Evolutionary conservation across 1,140 invertebrate species (phyloP).

Genomic region (Portunus trituberculatus): DNA sequence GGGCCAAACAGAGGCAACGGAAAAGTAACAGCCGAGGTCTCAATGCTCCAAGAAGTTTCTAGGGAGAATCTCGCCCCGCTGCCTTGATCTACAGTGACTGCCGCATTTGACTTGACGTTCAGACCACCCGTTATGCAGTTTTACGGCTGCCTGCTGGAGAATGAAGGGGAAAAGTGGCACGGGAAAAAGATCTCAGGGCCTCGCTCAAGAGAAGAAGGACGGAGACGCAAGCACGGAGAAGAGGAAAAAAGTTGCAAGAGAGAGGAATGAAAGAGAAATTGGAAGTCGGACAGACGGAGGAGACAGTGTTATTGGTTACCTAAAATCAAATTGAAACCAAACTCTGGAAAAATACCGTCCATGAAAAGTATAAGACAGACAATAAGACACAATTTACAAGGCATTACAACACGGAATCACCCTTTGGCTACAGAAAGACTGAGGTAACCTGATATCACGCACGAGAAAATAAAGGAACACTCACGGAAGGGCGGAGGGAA

Average conservation of each 20-base stretch:
- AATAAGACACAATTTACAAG: neutral
- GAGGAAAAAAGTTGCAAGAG: neutral
- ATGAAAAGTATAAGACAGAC: neutral
- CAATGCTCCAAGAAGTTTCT: conserved; percentile 9
- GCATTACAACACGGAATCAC: neutral
- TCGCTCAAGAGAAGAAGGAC: neutral
- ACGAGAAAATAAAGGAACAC: neutral
- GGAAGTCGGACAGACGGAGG: neutral
- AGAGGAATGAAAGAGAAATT: conserved; percentile 22
- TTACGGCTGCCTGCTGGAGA: conserved; percentile 49
- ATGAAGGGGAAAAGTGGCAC: conserved; percentile 57
- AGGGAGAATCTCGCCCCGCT: neutral
- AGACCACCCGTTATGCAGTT: conserved; percentile 61
- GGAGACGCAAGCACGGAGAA: neutral
- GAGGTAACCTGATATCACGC: conserved; percentile 12
- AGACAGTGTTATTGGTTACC: neutral
- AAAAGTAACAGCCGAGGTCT: neutral
- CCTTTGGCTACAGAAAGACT: neutral
- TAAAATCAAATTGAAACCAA: neutral
- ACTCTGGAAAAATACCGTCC: neutral
- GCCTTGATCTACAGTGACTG: conserved; percentile 51
- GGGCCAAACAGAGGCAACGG: neutral
- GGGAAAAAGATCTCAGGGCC: conserved; percentile 28
- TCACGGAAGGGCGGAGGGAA: neutral
- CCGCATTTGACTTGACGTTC: conserved; percentile 56